Evolutionary conservation across 2,888 invertebrate genomes (phyloP).

Genomic region (Drosophila kanekoi): DNA sequence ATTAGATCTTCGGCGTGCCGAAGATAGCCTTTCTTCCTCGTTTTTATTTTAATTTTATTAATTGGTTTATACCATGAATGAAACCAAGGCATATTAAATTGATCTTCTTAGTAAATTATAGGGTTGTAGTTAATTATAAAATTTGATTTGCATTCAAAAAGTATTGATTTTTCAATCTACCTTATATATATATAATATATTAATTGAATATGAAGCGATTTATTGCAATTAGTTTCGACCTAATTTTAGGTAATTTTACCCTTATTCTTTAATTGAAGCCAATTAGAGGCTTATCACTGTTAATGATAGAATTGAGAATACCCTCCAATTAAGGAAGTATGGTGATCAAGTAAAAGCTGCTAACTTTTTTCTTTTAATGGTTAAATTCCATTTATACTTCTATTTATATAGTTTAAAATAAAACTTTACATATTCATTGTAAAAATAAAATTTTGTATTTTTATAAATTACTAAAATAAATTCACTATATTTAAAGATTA

Average conservation of each 20-base stretch:
- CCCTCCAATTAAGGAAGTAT: constrained; percentile 88
- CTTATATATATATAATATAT: constrained; percentile 46
- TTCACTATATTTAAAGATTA: constrained; percentile 76
- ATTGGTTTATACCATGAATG: constrained; percentile 86
- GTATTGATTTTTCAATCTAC: constrained; percentile 83
- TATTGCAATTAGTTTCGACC: constrained; percentile 86
- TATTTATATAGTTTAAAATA: constrained; percentile 86
- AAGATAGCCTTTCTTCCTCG: too few relatives aligned
- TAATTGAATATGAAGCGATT: constrained; percentile 85
- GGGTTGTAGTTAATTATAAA: constrained; percentile 75
- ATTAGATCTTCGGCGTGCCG: too few relatives aligned
- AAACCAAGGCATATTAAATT: constrained; percentile 88
- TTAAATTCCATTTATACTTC: constrained; percentile 74
- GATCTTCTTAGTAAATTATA: constrained; percentile 78
- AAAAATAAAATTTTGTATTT: constrained; percentile 85
- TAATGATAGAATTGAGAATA: constrained; percentile 69
- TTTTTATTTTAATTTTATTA: constrained; percentile 86
- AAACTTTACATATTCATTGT: constrained; percentile 89
- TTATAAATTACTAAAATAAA: constrained; percentile 79
- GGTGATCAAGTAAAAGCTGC: constrained; percentile 87
- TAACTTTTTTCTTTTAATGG: constrained; percentile 87
- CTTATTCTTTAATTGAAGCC: constrained; percentile 86
- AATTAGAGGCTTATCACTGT: constrained; percentile 87
- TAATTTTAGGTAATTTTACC: constrained; percentile 84
- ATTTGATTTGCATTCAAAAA: constrained; percentile 83